A percentile compares a stretch with the other conserved stretches of the same genome.
phyloP scores from a whole-genome alignment of 2,797 vertebrate species.

The Dendrocincla tyrannina region DNA sequence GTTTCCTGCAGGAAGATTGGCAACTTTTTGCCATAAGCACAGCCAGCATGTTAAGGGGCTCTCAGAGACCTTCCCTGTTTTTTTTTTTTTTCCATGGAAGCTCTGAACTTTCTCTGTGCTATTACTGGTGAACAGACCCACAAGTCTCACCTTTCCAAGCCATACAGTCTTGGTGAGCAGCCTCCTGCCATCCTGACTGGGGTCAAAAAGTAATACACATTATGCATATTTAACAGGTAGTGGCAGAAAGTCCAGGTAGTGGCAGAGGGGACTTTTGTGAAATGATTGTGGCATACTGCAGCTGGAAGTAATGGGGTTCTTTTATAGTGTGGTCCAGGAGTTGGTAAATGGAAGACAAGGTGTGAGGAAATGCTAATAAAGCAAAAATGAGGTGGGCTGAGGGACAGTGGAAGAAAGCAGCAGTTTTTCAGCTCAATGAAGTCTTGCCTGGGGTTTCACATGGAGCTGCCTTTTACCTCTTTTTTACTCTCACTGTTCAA shows the following conservation, averaged over 20 bases:
- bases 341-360: neutral
- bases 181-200: neutral
- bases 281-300: neutral
- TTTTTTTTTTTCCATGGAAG: neutral
- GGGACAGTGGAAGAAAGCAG: neutral
- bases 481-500: neutral
- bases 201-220: neutral
- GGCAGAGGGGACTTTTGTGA: neutral
- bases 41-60: neutral
- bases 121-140: neutral
- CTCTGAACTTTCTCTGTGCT: neutral
- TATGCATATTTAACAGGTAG: neutral
- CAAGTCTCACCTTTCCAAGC: neutral
- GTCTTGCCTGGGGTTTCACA: neutral
- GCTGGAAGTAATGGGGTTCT: neutral
- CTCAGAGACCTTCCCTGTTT: neutral
- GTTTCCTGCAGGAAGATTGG: neutral
- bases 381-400: neutral
- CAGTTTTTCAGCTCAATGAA: neutral
- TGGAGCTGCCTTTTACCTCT: neutral
- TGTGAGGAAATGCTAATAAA: neutral
- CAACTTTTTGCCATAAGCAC: neutral
- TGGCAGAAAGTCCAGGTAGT: neutral
- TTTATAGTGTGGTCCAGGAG: neutral
- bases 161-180: neutral